A percentile compares a stretch with the other conserved stretches of the same genome.
These are phyloP conservation scores for Leptinotarsa haldemani DNA, from an alignment of 2,888 invertebrate species.

Conservation along the genomic window DNA sequence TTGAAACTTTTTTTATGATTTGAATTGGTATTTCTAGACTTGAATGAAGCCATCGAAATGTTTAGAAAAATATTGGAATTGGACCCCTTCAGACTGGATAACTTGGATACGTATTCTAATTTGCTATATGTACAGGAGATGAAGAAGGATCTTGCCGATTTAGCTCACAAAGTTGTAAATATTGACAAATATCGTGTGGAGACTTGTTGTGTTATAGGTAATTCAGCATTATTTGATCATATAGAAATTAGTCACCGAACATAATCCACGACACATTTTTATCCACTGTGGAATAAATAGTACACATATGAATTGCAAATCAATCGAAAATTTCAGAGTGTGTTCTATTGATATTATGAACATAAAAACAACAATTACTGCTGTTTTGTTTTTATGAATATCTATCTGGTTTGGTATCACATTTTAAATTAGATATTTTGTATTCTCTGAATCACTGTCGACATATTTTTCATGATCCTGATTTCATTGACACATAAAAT, in stretches of 20 bases:
- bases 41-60: slow-evolving; percentile 86
- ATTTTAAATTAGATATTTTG: not conserved
- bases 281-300: too few species aligned
- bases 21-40: slow-evolving; percentile 72
- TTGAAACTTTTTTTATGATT: not conserved
- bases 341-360: too few species aligned
- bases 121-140: slow-evolving; percentile 93
- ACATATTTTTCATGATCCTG: not conserved
- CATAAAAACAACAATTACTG: too few species aligned
- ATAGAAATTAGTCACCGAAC: not conserved
- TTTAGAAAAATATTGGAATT: slow-evolving; percentile 85
- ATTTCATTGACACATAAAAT: slow-evolving; percentile 10
- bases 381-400: too few species aligned
- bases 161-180: slow-evolving; percentile 93
- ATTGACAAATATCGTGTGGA: slow-evolving; percentile 97
- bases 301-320: too few species aligned
- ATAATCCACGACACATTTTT: too few species aligned
- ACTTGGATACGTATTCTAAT: slow-evolving; percentile 97
- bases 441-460: slow-evolving; percentile 5
- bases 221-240: not conserved
- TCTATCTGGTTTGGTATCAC: too few species aligned
- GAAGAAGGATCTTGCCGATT: slow-evolving; percentile 89
- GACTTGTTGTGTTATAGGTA: slow-evolving; percentile 97
- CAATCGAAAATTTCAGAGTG: too few species aligned
- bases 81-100: slow-evolving; percentile 94